phyloP scores from a whole-genome alignment of 2,888 invertebrate species.

The Opisthograptis luteolata region DNA sequence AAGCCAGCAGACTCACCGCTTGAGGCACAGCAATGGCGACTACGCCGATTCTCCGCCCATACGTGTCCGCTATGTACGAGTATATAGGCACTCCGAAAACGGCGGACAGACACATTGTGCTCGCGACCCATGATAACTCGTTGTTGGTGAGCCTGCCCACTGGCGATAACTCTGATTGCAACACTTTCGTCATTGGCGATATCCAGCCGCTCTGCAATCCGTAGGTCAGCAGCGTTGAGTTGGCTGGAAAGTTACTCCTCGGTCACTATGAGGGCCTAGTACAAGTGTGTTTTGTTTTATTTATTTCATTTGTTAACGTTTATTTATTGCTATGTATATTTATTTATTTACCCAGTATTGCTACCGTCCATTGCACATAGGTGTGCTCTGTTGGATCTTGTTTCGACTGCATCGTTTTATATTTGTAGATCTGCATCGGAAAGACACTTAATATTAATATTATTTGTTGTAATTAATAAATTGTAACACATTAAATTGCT shows the following conservation, averaged over 20 bases:
- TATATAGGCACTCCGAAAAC: constrained; percentile 63
- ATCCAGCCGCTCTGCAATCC: constrained; percentile 75
- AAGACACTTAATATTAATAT: not conserved
- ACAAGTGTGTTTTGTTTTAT: constrained; percentile 45
- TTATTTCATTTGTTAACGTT: constrained; percentile 42
- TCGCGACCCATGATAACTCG: constrained; percentile 74
- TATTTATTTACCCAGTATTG: constrained; percentile 41
- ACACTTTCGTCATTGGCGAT: constrained; percentile 67
- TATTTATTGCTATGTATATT: constrained; percentile 18
- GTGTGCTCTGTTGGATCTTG: constrained; percentile 34
- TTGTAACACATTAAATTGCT: too few relatives aligned
- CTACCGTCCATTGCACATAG: constrained; percentile 48
- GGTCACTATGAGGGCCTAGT: constrained; percentile 45
- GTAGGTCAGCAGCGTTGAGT: constrained; percentile 65
- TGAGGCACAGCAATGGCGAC: constrained; percentile 75
- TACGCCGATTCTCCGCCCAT: constrained; percentile 70
- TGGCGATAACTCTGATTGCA: constrained; percentile 61
- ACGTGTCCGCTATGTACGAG: constrained; percentile 65
- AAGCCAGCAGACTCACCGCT: constrained; percentile 54
- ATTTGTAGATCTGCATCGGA: constrained; percentile 24
- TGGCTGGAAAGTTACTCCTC: constrained; percentile 58
- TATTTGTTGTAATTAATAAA: not conserved
- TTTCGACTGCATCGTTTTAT: constrained; percentile 23
- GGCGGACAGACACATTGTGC: constrained; percentile 62
- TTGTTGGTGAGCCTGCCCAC: constrained; percentile 60